Percentiles rank a stretch among this genome's conserved stretches.
Conservation (phyloP, 1,140 invertebrate species). For the Rhysida immarginata region DNA sequence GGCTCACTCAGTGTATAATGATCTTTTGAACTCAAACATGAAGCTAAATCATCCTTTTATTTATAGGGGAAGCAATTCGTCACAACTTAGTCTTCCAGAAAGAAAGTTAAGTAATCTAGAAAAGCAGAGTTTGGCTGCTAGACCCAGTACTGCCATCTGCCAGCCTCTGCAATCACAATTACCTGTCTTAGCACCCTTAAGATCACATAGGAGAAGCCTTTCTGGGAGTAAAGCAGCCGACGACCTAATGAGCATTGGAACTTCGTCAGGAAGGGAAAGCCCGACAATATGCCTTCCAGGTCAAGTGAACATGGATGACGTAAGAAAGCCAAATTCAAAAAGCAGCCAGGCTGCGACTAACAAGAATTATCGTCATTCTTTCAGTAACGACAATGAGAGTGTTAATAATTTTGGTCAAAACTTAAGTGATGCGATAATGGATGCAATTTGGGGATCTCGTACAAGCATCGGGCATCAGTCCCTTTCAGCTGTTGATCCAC, state of each 20-base stretch:
- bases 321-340: neutral
- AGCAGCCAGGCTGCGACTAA: neutral
- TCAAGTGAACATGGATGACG: neutral
- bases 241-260: neutral
- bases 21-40: too few species aligned
- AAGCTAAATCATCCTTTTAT: neutral
- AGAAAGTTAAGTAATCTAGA: neutral
- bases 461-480: neutral
- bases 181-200: neutral
- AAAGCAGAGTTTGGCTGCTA: neutral
- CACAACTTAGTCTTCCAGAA: constrained; percentile 44
- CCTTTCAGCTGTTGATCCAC: too few species aligned
- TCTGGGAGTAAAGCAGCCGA: neutral
- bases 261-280: neutral
- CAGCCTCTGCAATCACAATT: neutral
- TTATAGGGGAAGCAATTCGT: constrained; percentile 50
- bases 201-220: neutral
- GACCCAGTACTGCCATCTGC: neutral
- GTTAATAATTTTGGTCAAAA: neutral
- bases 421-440: neutral
- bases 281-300: neutral
- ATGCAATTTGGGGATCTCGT: neutral
- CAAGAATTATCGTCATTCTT: neutral
- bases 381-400: neutral
- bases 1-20: too few species aligned